Evolutionary conservation across 2,888 invertebrate species (phyloP).

Genomic region (Drosophila flavopinicola): DNA sequence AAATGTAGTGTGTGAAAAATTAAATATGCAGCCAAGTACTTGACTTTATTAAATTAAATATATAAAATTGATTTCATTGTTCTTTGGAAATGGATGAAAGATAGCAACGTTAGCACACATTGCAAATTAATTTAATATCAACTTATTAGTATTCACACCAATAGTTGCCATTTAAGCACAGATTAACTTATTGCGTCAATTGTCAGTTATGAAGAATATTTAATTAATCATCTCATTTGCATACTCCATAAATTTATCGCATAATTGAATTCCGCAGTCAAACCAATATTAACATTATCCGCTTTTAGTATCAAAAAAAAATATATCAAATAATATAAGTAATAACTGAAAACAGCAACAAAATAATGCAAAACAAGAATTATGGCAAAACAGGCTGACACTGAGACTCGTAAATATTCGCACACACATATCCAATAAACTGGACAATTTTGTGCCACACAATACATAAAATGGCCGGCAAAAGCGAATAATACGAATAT

Average conservation of each 20-base stretch:
- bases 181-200: neutral
- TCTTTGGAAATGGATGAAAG: no score
- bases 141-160: neutral
- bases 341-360: conserved; percentile 1
- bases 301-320: conserved; percentile 11
- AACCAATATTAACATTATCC: conserved; percentile 11
- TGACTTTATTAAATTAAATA: neutral
- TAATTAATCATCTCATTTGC: conserved; percentile 20
- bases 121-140: neutral
- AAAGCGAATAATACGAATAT: conserved; percentile 28
- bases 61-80: neutral
- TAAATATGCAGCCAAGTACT: neutral
- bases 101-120: neutral
- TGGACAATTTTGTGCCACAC: conserved; percentile 28
- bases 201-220: neutral
- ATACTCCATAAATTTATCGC: conserved; percentile 27
- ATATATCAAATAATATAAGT: conserved; percentile 15
- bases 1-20: neutral
- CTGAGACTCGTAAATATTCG: conserved; percentile 56
- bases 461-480: conserved; percentile 46
- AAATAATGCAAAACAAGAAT: conserved; percentile 3
- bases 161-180: neutral
- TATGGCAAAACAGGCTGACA: conserved; percentile 32
- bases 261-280: conserved; percentile 35
- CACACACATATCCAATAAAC: conserved; percentile 54